Base-by-base conservation (phyloP, 1,140 invertebrate genomes). In the Sminthurinus signatus region DNA sequence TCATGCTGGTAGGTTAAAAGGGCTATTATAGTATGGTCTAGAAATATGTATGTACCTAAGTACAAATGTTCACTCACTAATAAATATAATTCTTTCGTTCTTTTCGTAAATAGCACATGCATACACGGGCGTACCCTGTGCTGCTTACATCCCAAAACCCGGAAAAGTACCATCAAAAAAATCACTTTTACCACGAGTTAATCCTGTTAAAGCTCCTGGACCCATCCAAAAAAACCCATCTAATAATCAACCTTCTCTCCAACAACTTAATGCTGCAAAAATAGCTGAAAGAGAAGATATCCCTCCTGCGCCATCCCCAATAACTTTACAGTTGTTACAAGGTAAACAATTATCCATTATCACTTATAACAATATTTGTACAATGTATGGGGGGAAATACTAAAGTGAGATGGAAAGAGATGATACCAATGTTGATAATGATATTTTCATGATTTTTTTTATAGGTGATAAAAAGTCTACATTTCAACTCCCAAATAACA, bases 61-160 rank as follows among this genome's bases (percentile, higher is more conserved):
- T n/a, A n/a, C n/a, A 25, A n/a, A 19, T 50, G n/a, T 50, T 12
- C 10, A 50, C 8, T 8, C 19, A 19, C 12, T 50, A 25, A 50
- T 8, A n/a, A n/a, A 8, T 25, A 25, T n/a, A 12, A 12, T 10
- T 19, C 8, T 21, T 25, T 50, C 10, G 5, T 88, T 89, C 2
- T 87, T n/a, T n/a, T n/a, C n/a, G n/a, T n/a, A n/a, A n/a, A n/a
- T n/a, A n/a, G n/a, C 89, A 17, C 90, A 92, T 76, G 90, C 90
- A 46, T 93, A 93, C 75, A 93, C 89, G 5, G 90, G 89, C 19
- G 83, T 92, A 44, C 90, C 90, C 32, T 89, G 87, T 75, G 86
- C 86, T 29, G 86, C 87, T 48, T 89, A 88, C 76, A 84, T 54
- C 27, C 51, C 51, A 10, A 56, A 56, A n/a, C 54, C 54, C 2